Evolutionary conservation across 2,888 invertebrate species (phyloP), one percentile per base, ranked within the genome.

Genomic region (Scaptomyza tumidula): DNA sequence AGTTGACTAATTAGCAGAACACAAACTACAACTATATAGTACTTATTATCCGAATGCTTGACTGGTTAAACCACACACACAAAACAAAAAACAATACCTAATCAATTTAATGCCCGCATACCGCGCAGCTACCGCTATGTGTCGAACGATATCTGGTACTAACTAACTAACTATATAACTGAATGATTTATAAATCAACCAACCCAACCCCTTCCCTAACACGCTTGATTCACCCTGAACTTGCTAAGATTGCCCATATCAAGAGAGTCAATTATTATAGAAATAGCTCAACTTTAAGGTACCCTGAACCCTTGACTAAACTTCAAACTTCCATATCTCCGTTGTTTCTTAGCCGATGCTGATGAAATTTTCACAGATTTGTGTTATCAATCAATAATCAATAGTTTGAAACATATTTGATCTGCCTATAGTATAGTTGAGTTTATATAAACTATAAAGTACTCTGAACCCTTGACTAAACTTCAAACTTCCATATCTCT

Each of bases 201-300:
- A 7, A 9, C 31, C 33, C 10, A 7, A 9, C 31, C 31, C n/a
- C 13, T 10, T 19, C n/a, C 13, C 19, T 14, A 16, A 13, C 33
- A n/a, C 52, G 14, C 45, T 46, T 59, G 56, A 71, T 11, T 59
- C 68, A 63, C 27, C 43, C 24, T 10, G 14, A 37, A 35, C 33
- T 48, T 44, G 31, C 41, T 35, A 39, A 41, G 71, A 71, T 65
- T 62, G 56, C 13, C n/a, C 56, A 33, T 62, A 58, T 71, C 48
- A 56, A 49, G 49, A 44, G 29, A 41, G 44, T 70, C 64, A 59
- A 58, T 56, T 43, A 60, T 64, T 61, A 7, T 7, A 1, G 5
- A 29, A 0, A 7, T 24, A 3, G 24, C 24, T 24, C 24, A 29
- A 29, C 29, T 29, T 7, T 5, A 7, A 29, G 29, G 0, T 27